These are phyloP conservation scores for Acleris laterana DNA, from an alignment of 2,888 invertebrate species.

Conservation along the genomic window DNA sequence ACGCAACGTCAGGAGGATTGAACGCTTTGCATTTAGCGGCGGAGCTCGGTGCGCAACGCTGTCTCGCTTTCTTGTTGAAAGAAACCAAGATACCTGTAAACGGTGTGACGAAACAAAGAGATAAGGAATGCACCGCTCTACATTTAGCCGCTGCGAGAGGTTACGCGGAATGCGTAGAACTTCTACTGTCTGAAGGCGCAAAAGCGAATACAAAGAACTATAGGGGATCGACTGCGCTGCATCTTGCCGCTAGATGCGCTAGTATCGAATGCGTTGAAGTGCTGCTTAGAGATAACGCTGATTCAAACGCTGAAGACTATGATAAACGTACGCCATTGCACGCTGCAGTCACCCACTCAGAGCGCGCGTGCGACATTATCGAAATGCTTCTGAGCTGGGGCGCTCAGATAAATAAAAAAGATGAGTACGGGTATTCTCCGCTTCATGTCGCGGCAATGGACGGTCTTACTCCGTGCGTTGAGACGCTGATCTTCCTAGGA, in stretches of 20 bases:
- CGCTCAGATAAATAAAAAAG: constrained; percentile 92
- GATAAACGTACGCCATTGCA: constrained; percentile 93
- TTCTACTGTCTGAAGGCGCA: constrained; percentile 90
- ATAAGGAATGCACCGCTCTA: constrained; percentile 90
- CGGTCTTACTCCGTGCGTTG: constrained; percentile 92
- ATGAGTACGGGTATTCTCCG: constrained; percentile 93
- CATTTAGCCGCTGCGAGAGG: constrained; percentile 96
- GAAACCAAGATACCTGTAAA: constrained; percentile 89
- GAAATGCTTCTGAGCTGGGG: constrained; percentile 91
- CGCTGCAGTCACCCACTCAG: constrained; percentile 91
- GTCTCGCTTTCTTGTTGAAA: constrained; percentile 89
- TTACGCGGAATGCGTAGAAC: constrained; percentile 91
- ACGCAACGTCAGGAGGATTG: constrained; percentile 89
- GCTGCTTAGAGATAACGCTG: constrained; percentile 88
- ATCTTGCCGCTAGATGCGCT: constrained; percentile 92
- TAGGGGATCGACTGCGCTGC: constrained; percentile 93
- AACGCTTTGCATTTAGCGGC: constrained; percentile 92
- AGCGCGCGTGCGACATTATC: constrained; percentile 91
- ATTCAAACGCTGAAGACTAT: constrained; percentile 91
- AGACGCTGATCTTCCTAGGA: constrained; percentile 91
- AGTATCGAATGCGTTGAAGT: constrained; percentile 92
- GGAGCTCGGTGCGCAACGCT: constrained; percentile 89
- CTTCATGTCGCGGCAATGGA: constrained; percentile 93
- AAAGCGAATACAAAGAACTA: constrained; percentile 90
- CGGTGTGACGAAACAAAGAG: constrained; percentile 87